These are phyloP conservation scores for Microchrysa polita DNA, from an alignment of 2,888 invertebrate species.

Conservation along the genomic window DNA sequence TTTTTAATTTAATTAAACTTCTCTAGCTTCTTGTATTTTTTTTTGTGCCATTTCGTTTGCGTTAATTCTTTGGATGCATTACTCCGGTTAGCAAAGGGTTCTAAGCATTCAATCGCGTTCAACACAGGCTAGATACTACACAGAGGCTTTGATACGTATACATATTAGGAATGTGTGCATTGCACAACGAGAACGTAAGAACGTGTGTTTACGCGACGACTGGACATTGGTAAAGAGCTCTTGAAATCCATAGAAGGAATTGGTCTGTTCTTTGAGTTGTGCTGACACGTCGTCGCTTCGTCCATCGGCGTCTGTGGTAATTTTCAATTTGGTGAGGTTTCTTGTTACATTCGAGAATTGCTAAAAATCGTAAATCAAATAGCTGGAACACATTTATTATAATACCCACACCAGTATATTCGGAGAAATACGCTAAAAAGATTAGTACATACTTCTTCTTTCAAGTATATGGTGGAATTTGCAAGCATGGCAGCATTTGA, in stretches of 20 bases:
- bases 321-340: constrained; percentile 24
- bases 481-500: not conserved
- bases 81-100: too few relatives aligned
- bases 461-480: not conserved
- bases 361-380: constrained; percentile 54
- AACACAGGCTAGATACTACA: too few relatives aligned
- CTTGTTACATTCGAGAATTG: constrained; percentile 39
- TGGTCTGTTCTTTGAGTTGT: not conserved
- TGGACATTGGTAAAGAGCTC: not conserved
- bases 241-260: too few relatives aligned
- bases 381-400: constrained; percentile 53
- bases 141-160: too few relatives aligned
- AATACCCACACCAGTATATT: too few relatives aligned
- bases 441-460: not conserved
- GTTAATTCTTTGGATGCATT: not conserved
- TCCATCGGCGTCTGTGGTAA: constrained; percentile 16
- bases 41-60: constrained; percentile 14
- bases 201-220: not conserved
- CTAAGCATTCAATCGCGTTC: too few relatives aligned
- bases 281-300: not conserved
- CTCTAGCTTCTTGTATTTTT: constrained; percentile 15
- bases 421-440: too few relatives aligned
- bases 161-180: not conserved
- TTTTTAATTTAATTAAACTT: constrained; percentile 40
- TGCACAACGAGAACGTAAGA: not conserved